Evolutionary conservation across 2,888 invertebrate genomes (phyloP).

Genomic region (Eupeodes luniger): DNA sequence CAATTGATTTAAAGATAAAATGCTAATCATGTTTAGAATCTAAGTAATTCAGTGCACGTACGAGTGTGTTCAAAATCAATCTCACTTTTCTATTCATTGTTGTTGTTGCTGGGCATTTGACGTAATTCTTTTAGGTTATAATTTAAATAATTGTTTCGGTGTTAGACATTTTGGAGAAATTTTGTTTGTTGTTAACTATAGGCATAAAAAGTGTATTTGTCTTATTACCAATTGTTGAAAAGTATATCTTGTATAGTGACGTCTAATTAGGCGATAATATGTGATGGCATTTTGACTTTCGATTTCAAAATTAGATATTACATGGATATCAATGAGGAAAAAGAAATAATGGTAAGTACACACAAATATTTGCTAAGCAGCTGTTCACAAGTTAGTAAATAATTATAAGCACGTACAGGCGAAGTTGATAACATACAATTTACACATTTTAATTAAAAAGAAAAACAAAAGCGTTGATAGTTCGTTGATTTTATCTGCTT

Average conservation of each 20-base stretch:
- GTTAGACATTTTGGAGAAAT: slow-evolving; percentile 42
- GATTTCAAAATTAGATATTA: slow-evolving; percentile 43
- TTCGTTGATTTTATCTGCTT: neutral
- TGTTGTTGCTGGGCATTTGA: slow-evolving; percentile 35
- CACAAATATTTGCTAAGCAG: neutral
- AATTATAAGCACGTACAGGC: slow-evolving; percentile 49
- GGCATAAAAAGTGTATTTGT: neutral
- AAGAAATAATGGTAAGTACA: neutral
- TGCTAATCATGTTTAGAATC: slow-evolving; percentile 14
- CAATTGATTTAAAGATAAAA: slow-evolving; percentile 12
- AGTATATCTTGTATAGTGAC: slow-evolving; percentile 12
- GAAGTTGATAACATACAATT: slow-evolving; percentile 17
- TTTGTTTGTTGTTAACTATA: slow-evolving; percentile 10
- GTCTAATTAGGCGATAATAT: slow-evolving; percentile 43
- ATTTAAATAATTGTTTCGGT: slow-evolving; percentile 40
- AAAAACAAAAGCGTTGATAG: neutral
- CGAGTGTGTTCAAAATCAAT: slow-evolving; percentile 2
- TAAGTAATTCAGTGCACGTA: slow-evolving; percentile 52
- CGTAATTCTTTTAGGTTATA: slow-evolving; percentile 42
- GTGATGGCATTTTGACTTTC: slow-evolving; percentile 67
- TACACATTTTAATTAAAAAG: neutral
- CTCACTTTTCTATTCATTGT: slow-evolving; percentile 47
- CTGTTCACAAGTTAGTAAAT: neutral
- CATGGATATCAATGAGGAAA: neutral
- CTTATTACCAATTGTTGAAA: slow-evolving; percentile 3